phyloP scores from a whole-genome alignment of 2,888 invertebrate genomes.

The Megalurothrips usitatus region DNA sequence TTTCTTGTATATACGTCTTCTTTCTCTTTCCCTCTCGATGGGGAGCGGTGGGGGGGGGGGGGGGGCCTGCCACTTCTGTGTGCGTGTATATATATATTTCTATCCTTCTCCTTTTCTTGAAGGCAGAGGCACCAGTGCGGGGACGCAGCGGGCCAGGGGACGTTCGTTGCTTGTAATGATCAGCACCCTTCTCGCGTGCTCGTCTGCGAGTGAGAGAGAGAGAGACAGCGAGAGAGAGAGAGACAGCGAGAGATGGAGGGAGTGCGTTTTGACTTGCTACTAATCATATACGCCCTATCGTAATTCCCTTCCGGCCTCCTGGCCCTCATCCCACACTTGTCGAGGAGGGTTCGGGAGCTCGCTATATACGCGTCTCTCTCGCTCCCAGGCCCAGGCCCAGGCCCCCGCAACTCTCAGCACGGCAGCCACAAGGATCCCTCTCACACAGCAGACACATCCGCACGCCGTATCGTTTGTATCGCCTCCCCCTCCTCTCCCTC shows the following conservation, averaged over 20 bases:
- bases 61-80: no score
- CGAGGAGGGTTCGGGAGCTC: background rate
- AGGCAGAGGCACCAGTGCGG: background rate
- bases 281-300: slow-evolving; percentile 9
- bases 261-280: slow-evolving; percentile 9
- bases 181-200: background rate
- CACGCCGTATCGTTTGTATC: no score
- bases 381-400: no score
- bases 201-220: background rate
- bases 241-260: background rate
- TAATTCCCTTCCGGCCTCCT: background rate
- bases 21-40: background rate
- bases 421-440: no score
- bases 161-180: background rate
- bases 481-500: no score
- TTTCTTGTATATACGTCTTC: background rate
- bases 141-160: no score
- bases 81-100: no score
- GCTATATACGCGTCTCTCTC: no score
- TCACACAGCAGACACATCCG: no score
- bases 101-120: background rate
- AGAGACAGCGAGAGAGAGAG: background rate
- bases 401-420: no score
- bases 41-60: no score
- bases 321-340: background rate